A percentile compares a stretch with the other conserved stretches of the same genome.
Evolutionary conservation across 2,888 invertebrate genomes (phyloP).

Genomic region (Rambutsinella grinnellia): DNA sequence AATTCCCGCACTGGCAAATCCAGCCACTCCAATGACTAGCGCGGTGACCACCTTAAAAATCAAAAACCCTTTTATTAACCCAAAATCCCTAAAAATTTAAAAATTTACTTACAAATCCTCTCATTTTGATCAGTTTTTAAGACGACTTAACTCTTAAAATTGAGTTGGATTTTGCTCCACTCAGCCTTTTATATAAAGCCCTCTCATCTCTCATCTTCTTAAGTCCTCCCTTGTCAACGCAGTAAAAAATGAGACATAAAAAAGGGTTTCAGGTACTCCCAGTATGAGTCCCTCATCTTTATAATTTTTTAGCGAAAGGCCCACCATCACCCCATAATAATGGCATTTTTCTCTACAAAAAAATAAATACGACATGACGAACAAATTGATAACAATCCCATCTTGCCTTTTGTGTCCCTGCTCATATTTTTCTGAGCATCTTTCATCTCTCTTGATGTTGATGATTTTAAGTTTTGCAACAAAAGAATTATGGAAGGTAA

Average conservation of each 20-base stretch:
- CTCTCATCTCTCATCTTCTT: too few species aligned
- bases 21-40: slow-evolving; percentile 47
- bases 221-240: not conserved
- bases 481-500: not conserved
- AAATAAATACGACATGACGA: slow-evolving; percentile 9
- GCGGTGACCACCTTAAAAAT: slow-evolving; percentile 39
- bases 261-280: not conserved
- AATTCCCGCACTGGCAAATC: slow-evolving; percentile 41
- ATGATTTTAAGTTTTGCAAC: slow-evolving; percentile 29
- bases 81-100: slow-evolving; percentile 9
- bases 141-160: not conserved
- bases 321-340: not conserved
- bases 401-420: not conserved
- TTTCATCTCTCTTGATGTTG: slow-evolving; percentile 1
- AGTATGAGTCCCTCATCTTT: not conserved
- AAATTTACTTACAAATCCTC: slow-evolving; percentile 49
- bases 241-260: not conserved
- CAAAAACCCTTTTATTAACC: not conserved
- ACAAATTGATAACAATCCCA: slow-evolving; percentile 38
- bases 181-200: too few species aligned
- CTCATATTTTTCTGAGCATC: not conserved
- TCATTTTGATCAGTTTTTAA: slow-evolving; percentile 27
- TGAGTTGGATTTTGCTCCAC: too few species aligned
- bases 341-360: not conserved
- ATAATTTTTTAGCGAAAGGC: too few species aligned